Conservation (phyloP, 30 jellyfish, hydroid and myxozoan genomes). For the Hydractinia echinata region DNA sequence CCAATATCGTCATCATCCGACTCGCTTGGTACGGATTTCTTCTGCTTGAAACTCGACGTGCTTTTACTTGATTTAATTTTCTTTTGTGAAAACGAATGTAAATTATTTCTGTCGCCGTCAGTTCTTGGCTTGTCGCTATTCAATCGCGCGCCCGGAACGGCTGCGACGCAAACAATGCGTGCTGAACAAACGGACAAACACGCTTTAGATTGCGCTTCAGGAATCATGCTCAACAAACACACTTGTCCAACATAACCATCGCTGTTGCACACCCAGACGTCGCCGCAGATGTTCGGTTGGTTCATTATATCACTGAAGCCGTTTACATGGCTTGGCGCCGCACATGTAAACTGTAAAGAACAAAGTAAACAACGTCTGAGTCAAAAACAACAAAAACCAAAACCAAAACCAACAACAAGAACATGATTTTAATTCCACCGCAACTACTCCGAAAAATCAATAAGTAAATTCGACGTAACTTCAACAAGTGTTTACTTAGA, state of each 20-base stretch:
- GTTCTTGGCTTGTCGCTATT: neutral
- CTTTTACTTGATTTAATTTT: conserved; percentile 29
- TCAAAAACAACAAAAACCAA: neutral
- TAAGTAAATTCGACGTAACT: too few species aligned
- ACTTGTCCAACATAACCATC: conserved; percentile 99
- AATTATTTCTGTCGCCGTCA: neutral
- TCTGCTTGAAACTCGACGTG: conserved; percentile 32
- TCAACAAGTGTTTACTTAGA: neutral
- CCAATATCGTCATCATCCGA: conserved; percentile 87
- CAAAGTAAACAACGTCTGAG: neutral
- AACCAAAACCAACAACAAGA: neutral
- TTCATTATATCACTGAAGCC: conserved; percentile 44
- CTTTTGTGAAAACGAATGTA: neutral
- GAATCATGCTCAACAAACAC: conserved; percentile 86
- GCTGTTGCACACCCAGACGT: conserved; percentile 98
- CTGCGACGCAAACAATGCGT: conserved; percentile 89
- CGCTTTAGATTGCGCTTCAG: conserved; percentile 89
- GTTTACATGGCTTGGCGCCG: conserved; percentile 76
- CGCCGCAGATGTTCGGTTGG: conserved; percentile 61
- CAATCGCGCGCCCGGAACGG: conserved; percentile 87
- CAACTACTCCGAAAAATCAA: too few species aligned
- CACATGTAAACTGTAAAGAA: conserved; percentile 90
- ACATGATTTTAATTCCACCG: neutral
- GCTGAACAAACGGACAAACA: conserved; percentile 94
- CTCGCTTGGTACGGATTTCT: conserved; percentile 83